These are phyloP conservation scores for Camponotus floridanus DNA, from an alignment of 1,140 invertebrate genomes.

Conservation along the genomic window DNA sequence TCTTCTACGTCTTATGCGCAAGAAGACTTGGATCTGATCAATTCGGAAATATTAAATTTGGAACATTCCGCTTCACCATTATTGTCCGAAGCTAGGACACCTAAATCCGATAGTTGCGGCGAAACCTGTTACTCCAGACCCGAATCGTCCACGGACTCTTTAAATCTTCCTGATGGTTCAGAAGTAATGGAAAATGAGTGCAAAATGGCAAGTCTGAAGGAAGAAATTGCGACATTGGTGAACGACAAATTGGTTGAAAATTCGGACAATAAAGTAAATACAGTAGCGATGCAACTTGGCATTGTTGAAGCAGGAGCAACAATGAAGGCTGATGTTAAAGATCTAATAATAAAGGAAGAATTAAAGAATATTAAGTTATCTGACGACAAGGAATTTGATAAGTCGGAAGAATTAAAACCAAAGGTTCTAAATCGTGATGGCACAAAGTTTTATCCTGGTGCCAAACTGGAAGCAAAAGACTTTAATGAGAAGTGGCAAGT, in stretches of 20 bases:
- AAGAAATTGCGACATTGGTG: constrained; percentile 17
- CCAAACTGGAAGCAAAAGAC: constrained; percentile 90
- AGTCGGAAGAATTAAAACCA: constrained; percentile 72
- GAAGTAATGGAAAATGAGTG: constrained; percentile 61
- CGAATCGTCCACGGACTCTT: constrained; percentile 67
- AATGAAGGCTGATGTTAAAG: constrained; percentile 62
- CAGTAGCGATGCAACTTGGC: constrained; percentile 65
- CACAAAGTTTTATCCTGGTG: constrained; percentile 87
- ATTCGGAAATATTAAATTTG: constrained; percentile 77
- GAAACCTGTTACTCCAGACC: constrained; percentile 70
- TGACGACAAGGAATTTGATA: constrained; percentile 73
- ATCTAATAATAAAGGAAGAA: constrained; percentile 67
- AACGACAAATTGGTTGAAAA: constrained; percentile 58
- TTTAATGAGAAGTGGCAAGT: constrained; percentile 89
- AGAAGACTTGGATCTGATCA: constrained; percentile 79
- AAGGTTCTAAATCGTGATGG: constrained; percentile 79
- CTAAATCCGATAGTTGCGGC: constrained; percentile 67
- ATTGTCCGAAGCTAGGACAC: constrained; percentile 65
- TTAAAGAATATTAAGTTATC: constrained; percentile 54
- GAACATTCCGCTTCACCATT: constrained; percentile 65
- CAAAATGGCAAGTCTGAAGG: constrained; percentile 31
- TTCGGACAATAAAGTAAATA: constrained; percentile 68
- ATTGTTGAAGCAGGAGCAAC: constrained; percentile 64
- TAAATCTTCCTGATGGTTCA: constrained; percentile 63
- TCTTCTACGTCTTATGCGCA: constrained; percentile 77